Percentiles rank a stretch among this genome's conserved stretches.
These are phyloP conservation scores for Aurelia aurita DNA, from an alignment of 30 jellyfish, hydroid and myxozoan species.

Conservation along the genomic window DNA sequence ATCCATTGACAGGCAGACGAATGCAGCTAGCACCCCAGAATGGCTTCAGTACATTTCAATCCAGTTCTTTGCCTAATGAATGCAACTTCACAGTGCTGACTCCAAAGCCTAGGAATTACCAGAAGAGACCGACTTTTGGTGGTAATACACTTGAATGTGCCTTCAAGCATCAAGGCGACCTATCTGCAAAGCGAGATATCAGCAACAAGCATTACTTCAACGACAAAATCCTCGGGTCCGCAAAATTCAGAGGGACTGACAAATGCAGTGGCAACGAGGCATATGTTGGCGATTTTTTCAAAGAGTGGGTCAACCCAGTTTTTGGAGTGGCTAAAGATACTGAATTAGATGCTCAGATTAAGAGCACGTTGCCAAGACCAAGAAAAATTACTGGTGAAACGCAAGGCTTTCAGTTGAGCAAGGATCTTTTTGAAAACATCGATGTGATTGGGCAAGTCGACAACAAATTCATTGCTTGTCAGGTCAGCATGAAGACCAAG, in stretches of 20 bases:
- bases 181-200: background rate
- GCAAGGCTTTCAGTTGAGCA: slow-evolving; percentile 49
- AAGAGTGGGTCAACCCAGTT: slow-evolving; percentile 88
- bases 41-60: slow-evolving; percentile 45
- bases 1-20: slow-evolving; percentile 63
- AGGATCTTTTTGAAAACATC: slow-evolving; percentile 39
- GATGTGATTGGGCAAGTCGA: slow-evolving; percentile 96
- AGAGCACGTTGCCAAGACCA: slow-evolving; percentile 8
- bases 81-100: slow-evolving; percentile 1
- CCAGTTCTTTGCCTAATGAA: background rate
- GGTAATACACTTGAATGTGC: slow-evolving; percentile 1
- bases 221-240: background rate
- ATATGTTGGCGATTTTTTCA: background rate
- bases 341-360: slow-evolving; percentile 40
- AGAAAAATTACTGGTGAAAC: slow-evolving; percentile 7
- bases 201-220: too few relatives aligned
- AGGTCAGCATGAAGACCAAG: background rate
- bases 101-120: background rate
- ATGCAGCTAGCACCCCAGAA: slow-evolving; percentile 21
- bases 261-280: background rate
- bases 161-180: background rate
- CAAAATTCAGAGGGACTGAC: background rate
- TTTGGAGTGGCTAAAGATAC: slow-evolving; percentile 72
- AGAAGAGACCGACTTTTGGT: background rate
- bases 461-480: slow-evolving; percentile 86